Base-by-base conservation (phyloP, 1,140 invertebrate species). In the Teleopsis dalmanni region DNA sequence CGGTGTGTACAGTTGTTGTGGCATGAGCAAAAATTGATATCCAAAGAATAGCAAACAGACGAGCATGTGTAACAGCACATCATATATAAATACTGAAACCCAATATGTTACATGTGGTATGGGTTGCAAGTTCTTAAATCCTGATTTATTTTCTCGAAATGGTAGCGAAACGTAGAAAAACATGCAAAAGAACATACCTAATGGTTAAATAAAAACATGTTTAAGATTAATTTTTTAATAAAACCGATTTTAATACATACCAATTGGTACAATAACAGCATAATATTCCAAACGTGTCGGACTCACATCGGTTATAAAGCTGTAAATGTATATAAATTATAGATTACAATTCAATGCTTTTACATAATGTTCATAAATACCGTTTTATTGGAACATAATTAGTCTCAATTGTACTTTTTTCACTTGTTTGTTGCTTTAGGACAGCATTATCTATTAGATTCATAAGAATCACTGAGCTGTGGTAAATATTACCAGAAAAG, bases 121-220 rank as follows among this genome's bases (percentile, higher is more conserved):
- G 7, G 60, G 40, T 47, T 70, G 68, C 13, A 71, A 48, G 29
- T 60, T 52, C 7, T 63, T 63, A n/a, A 71, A 71, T 11, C 60
- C 63, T 36, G 52, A 65, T 4, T 40, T 49, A 45, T 65, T 41
- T 35, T 71, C 68, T 7, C 57, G 52, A 21, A 60, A 71, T 10
- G 68, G 67, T 19, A 71, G 37, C 7, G 57, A 57, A 8, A 66
- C 50, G 25, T 60, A 67, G 26, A 65, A 70, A 21, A 71, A 63
- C 53, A 71, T 63, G 52, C 50, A 53, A 33, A 67, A 62, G 31
- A 71, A 67, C 45, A 63, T 47, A 4, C 60, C 52, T 54, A 9
- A 13, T 48, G 21, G 29, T 47, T 35, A 35, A 14, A 38, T n/a
- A 41, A 19, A 23, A 6, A 10, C 18, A 46, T 31, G 22, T 46